Percentiles rank a stretch among this genome's conserved stretches.
Conservation (phyloP, 2,797 vertebrate genomes). For the Cossypha niveicapilla region DNA sequence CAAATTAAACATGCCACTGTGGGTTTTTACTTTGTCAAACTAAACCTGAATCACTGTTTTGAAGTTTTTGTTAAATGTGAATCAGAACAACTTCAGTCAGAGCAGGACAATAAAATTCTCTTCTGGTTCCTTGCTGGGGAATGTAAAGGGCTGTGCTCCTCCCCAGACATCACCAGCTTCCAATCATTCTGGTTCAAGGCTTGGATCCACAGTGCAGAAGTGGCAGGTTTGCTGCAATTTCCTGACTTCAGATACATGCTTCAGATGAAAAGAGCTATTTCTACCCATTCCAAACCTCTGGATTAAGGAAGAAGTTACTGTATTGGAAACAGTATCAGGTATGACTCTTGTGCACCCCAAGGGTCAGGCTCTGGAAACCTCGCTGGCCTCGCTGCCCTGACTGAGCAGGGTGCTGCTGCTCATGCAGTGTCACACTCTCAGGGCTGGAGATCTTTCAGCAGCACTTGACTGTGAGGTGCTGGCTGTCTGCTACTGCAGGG, state of each 20-base stretch:
- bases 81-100: neutral
- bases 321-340: neutral
- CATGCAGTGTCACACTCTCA: fast-evolving
- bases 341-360: fast-evolving
- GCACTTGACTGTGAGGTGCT: neutral
- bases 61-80: neutral
- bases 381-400: fast-evolving
- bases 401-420: fast-evolving
- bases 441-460: neutral
- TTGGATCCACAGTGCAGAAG: neutral
- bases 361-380: neutral
- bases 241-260: neutral
- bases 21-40: neutral
- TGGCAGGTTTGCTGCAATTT: neutral
- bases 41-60: neutral
- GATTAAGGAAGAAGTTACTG: neutral
- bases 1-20: neutral
- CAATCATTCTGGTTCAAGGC: neutral
- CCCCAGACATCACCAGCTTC: neutral
- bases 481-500: neutral
- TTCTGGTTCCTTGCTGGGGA: neutral
- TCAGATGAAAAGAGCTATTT: neutral
- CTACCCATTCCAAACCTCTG: neutral
- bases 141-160: neutral
- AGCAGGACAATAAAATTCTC: neutral